Base-by-base conservation (phyloP, 2,113 vertebrate species). In the Amazona guildingii region DNA sequence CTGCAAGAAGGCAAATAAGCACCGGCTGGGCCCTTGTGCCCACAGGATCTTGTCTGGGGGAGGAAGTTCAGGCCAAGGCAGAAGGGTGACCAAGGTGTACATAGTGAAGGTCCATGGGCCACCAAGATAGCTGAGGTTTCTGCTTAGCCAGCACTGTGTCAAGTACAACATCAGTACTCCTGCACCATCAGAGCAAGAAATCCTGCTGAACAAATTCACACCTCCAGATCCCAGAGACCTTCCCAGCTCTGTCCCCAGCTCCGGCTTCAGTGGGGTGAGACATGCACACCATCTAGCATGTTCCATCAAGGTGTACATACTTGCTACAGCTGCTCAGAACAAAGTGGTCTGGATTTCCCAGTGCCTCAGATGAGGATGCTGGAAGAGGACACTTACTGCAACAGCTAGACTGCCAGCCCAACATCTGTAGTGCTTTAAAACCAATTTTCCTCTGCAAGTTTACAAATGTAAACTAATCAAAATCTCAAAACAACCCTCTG, bases 401-500 rank as follows among this genome's bases (percentile, higher is more conserved):
- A 48, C 33, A 62, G 17, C 51, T 35, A 17, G 61, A 44, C 10
- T 41, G 13, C 29, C 52, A 86, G 43, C 28, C 37, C 48, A 55
- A 57, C 6, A 23, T 1, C 1, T 0, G 1, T 16, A 7, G 11
- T 23, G 31, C n/a, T 78, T 78, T 48, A 57, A 72, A 82, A 74
- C 5, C 16, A 39, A 6, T 57, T 75, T 88, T 84, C 23, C 11
- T 49, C 63, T 51, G 9, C 8, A 8, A 21, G 7, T 54, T 89
- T 91, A 81, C n/a, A 89, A 37, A 54, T 10, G 16, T 31, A 81
- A 81, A 72, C 66, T 63, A 81, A 96, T 88, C 73, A 94, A 94
- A 94, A 63, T 92, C 46, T 96, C 87, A 82, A 66, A 94, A 95
- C 92, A 95, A 84, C 84, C 82, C 94, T 95, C 87, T 92, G 91